phyloP scores from a whole-genome alignment of 2,113 vertebrate genomes.

The Trichomycterus rosablanca region DNA sequence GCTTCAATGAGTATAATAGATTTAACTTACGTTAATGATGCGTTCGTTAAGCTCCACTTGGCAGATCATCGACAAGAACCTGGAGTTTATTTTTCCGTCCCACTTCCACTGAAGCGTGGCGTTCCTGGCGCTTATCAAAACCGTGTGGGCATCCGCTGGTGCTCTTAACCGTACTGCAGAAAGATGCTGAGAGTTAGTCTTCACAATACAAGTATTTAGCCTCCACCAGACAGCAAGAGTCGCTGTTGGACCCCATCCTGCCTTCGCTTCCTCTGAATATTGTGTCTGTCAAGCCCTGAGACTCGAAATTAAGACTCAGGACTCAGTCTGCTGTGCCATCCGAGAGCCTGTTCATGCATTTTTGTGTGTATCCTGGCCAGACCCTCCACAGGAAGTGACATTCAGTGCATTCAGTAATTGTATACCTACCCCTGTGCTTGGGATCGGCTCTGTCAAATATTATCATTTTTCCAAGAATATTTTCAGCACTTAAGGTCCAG shows the following conservation, averaged over 20 bases:
- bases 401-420: no score
- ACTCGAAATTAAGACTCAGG: no score
- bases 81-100: not conserved
- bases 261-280: no score
- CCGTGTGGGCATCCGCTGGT: not conserved
- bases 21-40: slow-evolving; percentile 15
- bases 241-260: no score
- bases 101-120: slow-evolving; percentile 52
- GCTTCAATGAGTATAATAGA: no score
- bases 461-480: slow-evolving; percentile 18
- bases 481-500: slow-evolving; percentile 57
- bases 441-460: slow-evolving; percentile 31
- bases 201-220: no score
- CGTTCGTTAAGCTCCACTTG: slow-evolving; percentile 32
- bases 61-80: slow-evolving; percentile 45
- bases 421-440: slow-evolving; percentile 18
- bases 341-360: no score
- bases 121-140: slow-evolving; percentile 36
- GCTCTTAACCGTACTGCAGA: slow-evolving; percentile 54
- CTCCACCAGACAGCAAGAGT: no score
- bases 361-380: no score
- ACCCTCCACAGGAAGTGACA: no score
- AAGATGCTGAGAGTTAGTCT: not conserved
- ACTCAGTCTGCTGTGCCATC: no score
- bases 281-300: no score